Base-by-base conservation (phyloP, 2,888 invertebrate genomes). In the Pogonocherus hispidulus region DNA sequence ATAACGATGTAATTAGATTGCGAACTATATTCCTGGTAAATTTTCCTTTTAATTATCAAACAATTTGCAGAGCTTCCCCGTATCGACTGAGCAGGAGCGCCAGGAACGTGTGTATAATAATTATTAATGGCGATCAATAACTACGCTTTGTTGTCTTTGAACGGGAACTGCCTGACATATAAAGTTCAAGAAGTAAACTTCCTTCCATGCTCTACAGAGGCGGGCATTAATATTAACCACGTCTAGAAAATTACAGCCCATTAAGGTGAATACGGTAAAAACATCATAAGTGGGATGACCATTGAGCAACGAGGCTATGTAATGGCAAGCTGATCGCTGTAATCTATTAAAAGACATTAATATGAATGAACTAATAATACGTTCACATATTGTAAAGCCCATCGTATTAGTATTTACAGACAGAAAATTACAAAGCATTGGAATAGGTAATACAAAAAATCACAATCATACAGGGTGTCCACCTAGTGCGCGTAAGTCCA, bases 101-200 rank as follows among this genome's bases (percentile, higher is more conserved):
- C 41, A 57, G 20, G 44, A 8, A 57, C 44, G 44, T 57, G 57
- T 57, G 19, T 57, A 57, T 57, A 57, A 57, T 57, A 57, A 57
- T 57, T 37, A 44, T 23, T 57, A 44, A 44, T 44, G 22, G n/a
- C 41, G 57, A 57, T 57, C 57, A 37, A 57, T 57, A 55, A 51
- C n/a, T 5, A 1, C 20, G 20, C 47, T 20, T 23, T 23, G 49
- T 51, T 51, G 11, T 49, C 47, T 20, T 49, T 49, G 47, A 19
- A n/a, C 16, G 11, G n/a, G 14, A 51, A 23, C 23, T 3, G 16
- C 22, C 16, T 51, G 20, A 20, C 47, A 20, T 49, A 20, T 19
- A 20, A 20, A 20, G 47, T 49, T 49, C 47, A 49, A 49, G 47
- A 49, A 49, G 47, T 49, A 19, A 47, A 47, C 11, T 49, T 11